phyloP scores from a whole-genome alignment of 2,113 vertebrate species.

The Clupea harengus region DNA sequence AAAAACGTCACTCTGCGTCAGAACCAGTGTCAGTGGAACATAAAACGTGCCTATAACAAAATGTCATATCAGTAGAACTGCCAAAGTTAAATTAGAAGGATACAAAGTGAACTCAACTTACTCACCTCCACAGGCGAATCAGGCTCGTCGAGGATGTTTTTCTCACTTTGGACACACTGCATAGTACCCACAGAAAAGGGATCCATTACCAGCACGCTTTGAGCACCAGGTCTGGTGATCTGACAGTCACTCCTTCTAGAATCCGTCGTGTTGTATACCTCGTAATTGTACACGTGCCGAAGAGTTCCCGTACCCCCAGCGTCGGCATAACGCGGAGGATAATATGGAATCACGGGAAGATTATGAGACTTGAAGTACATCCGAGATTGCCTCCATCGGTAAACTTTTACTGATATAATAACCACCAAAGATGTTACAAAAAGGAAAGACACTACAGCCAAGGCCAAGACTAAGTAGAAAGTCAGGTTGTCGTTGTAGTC shows the following conservation, averaged over 20 bases:
- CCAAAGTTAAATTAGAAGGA: not conserved
- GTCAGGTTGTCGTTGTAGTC: conserved; percentile 33
- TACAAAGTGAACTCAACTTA: not conserved
- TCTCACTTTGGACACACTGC: conserved; percentile 13
- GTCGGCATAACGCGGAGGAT: conserved; percentile 33
- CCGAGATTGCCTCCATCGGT: conserved; percentile 29
- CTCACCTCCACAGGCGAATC: conserved; percentile 25
- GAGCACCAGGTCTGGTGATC: conserved; percentile 12
- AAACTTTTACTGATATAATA: conserved; percentile 25
- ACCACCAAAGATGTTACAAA: conserved; percentile 7
- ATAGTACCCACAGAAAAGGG: conserved; percentile 23
- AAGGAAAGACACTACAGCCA: conserved; percentile 43
- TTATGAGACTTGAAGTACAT: conserved; percentile 28
- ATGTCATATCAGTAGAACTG: not conserved
- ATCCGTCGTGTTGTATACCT: conserved; percentile 76
- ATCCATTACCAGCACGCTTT: conserved; percentile 17
- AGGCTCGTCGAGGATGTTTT: not conserved
- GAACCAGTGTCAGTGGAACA: not conserved
- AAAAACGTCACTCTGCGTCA: not conserved
- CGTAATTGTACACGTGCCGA: conserved; percentile 37
- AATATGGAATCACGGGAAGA: conserved; percentile 40
- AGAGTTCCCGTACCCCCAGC: conserved; percentile 32
- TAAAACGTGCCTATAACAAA: not conserved
- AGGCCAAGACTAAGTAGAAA: conserved; percentile 43
- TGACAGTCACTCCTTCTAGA: conserved; percentile 59